Conservation (phyloP, 2,113 vertebrate species). For the Thunnus maccoyii region DNA sequence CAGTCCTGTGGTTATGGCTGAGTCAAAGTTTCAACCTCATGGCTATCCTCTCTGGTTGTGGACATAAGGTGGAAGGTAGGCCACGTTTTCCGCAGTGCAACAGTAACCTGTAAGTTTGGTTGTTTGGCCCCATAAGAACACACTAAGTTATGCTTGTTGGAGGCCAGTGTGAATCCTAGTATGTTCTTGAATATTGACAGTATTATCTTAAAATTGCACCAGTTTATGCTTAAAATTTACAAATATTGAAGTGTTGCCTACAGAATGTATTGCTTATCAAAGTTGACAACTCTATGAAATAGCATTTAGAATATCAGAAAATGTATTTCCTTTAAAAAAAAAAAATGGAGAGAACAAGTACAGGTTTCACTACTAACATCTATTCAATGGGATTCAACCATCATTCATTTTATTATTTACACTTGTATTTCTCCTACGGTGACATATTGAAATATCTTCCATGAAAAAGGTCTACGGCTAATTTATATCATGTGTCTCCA, state of each 20-base stretch:
- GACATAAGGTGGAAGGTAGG: background rate
- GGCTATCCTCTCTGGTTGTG: background rate
- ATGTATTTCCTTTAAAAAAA: too few species aligned
- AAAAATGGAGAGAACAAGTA: background rate
- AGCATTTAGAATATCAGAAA: too few species aligned
- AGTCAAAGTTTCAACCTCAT: background rate
- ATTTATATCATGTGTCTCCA: background rate
- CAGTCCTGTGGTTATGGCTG: background rate
- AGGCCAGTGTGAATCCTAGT: background rate
- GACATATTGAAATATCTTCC: background rate
- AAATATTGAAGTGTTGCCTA: too few species aligned
- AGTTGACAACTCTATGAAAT: background rate
- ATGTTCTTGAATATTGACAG: background rate
- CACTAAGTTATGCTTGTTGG: too few species aligned
- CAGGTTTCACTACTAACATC: constrained; percentile 12
- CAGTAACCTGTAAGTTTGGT: background rate
- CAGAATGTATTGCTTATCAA: background rate
- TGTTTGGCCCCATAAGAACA: background rate
- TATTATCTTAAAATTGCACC: too few species aligned
- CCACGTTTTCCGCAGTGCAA: background rate
- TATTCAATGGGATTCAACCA: too few species aligned
- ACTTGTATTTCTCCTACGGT: background rate
- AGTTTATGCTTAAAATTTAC: too few species aligned
- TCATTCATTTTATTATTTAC: too few species aligned
- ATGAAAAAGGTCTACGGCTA: background rate